Evolutionary conservation across 2,888 invertebrate genomes (phyloP), one percentile per base, ranked within the genome.

Genomic region (Cephonodes hylas): DNA sequence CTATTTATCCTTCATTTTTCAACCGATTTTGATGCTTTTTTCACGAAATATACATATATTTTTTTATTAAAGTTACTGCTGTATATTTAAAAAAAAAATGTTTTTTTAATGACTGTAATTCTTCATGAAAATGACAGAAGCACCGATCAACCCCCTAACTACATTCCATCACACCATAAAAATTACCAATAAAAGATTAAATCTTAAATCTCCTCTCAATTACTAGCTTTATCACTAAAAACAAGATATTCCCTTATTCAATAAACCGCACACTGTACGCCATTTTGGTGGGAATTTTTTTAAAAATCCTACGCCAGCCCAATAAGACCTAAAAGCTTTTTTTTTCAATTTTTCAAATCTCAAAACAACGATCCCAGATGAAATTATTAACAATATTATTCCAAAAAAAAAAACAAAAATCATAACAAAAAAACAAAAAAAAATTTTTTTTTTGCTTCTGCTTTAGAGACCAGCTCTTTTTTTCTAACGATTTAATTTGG

Each of bases 181-280:
- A 31, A 27, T 53, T 53, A 53, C 27, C 53, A 18, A 13, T 53
- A 53, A 53, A 38, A 25, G 27, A 53, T 53, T 31, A 31, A 13
- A 46, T 45, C 48, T 48, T 48, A 53, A 25, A n/a, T 13, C 10
- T 31, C 31, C 27, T 25, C 27, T 10, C 27, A 38, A 38, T 38
- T n/a, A 38, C 31, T 53, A 53, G 53, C 53, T 18, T 53, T 48
- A 48, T 8, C 27, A 53, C 53, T 53, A 53, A 31, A 53, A 53
- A 31, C 23, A 27, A 18, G 38, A n/a, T 3, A 4, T 27, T 18
- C 0, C 13, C 1, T 13, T 45, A 10, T 53, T 8, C 18, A 53
- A 53, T 31, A 31, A 53, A 53, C 13, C 38, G 27, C n/a, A 7
- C 7, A 18, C 31, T 10, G 53, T 3, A 18, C 27, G 53, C 31